A percentile compares a stretch with the other conserved stretches of the same genome.
phyloP scores from a whole-genome alignment of 1,140 invertebrate species.

The Branchinecta lindahli region DNA sequence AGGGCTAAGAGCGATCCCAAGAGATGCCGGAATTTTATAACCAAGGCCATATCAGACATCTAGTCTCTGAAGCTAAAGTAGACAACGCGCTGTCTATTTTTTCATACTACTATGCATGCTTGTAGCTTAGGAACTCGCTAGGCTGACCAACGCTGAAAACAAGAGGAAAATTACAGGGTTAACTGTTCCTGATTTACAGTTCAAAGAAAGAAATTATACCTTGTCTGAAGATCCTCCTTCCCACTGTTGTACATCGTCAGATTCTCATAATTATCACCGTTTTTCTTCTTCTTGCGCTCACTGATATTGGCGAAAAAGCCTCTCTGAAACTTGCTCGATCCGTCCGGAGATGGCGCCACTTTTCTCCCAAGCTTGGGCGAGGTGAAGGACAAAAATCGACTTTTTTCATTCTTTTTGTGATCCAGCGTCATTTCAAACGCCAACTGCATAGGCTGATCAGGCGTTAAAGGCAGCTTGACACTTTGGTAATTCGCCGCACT shows the following conservation, averaged over 20 bases:
- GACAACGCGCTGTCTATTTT: no score
- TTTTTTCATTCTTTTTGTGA: constrained; percentile 15
- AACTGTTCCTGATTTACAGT: no score
- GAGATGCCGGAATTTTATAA: no score
- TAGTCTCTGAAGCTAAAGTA: no score
- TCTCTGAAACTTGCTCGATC: background rate
- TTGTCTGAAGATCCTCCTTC: background rate
- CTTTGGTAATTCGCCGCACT: constrained; percentile 42
- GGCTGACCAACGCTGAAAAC: no score
- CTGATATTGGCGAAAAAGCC: background rate
- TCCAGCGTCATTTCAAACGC: constrained; percentile 43
- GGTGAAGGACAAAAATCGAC: constrained; percentile 15
- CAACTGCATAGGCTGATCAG: constrained; percentile 25
- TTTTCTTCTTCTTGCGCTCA: background rate
- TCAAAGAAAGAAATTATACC: no score
- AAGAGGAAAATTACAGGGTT: no score
- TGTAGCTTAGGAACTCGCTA: no score
- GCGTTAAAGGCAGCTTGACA: constrained; percentile 35
- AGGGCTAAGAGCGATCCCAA: no score
- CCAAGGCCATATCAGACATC: no score
- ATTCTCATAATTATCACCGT: background rate
- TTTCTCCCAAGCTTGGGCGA: constrained; percentile 19
- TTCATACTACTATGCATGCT: no score
- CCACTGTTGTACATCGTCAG: background rate
- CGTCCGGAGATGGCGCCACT: constrained; percentile 9